phyloP scores from a whole-genome alignment of 2,113 vertebrate species.

The Atractosteus spatula region DNA sequence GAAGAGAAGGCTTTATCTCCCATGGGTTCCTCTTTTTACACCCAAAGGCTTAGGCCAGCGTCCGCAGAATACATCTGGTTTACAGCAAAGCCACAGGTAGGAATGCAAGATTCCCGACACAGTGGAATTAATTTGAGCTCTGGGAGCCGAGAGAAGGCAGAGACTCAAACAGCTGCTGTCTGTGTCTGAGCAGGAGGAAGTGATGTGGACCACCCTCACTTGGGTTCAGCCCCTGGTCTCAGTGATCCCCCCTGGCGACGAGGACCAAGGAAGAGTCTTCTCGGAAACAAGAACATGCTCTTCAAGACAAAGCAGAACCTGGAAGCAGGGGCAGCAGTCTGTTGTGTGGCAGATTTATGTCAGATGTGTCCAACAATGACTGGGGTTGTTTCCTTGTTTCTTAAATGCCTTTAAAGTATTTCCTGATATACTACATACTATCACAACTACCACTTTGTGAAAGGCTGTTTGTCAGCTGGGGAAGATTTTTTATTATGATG shows the following conservation, averaged over 20 bases:
- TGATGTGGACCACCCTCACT: background rate
- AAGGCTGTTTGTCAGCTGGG: too few species aligned
- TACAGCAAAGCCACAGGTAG: conserved; percentile 31
- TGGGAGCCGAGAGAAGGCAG: conserved; percentile 39
- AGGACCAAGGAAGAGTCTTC: background rate
- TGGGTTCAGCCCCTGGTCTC: conserved; percentile 30
- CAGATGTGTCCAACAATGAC: background rate
- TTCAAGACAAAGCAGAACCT: background rate
- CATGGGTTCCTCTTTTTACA: conserved; percentile 9
- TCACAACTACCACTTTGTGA: too few species aligned
- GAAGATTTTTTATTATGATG: too few species aligned
- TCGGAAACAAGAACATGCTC: background rate
- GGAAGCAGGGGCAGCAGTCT: background rate
- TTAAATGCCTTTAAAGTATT: too few species aligned
- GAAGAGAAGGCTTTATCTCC: conserved; percentile 9
- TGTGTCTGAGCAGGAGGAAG: conserved; percentile 39
- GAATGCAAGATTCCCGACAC: conserved; percentile 25
- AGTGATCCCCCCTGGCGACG: conserved; percentile 27
- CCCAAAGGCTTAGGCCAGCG: conserved; percentile 35
- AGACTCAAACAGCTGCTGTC: conserved; percentile 24
- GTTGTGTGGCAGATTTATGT: background rate
- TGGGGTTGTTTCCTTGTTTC: too few species aligned
- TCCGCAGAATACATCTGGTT: conserved; percentile 40
- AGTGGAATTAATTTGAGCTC: conserved; percentile 34
- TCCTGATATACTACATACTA: too few species aligned